Conservation (phyloP, 2,113 vertebrate genomes). For the Strix aluco region DNA sequence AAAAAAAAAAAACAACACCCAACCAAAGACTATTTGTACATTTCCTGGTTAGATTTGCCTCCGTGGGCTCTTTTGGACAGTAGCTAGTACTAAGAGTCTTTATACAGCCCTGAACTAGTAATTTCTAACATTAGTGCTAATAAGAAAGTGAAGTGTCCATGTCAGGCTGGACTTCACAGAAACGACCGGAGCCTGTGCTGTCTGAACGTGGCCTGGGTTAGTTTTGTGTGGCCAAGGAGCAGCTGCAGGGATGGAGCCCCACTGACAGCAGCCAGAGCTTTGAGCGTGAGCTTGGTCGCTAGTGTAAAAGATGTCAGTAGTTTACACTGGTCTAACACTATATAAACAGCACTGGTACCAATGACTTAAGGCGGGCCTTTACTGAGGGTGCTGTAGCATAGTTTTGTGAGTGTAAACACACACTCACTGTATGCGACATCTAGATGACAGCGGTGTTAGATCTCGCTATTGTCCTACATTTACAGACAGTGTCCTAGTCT, state of each 20-base stretch:
- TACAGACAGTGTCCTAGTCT: not conserved
- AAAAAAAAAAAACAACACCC: not conserved
- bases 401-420: not conserved
- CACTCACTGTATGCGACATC: not conserved
- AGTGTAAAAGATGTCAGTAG: fast-evolving
- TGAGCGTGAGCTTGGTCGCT: fast-evolving
- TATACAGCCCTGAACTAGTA: not conserved
- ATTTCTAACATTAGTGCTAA: not conserved
- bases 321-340: not conserved
- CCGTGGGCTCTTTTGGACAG: not conserved
- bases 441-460: not conserved
- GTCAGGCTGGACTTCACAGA: not conserved
- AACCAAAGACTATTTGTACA: not conserved
- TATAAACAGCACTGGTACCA: not conserved
- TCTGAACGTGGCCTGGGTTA: not conserved
- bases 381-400: not conserved
- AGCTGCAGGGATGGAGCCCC: not conserved
- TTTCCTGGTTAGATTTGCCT: not conserved
- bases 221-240: not conserved
- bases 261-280: fast-evolving
- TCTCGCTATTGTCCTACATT: not conserved
- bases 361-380: fast-evolving
- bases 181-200: fast-evolving
- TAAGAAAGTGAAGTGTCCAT: not conserved
- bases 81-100: not conserved